phyloP scores from a whole-genome alignment of 2,113 vertebrate genomes.

The Epinephelus lanceolatus region DNA sequence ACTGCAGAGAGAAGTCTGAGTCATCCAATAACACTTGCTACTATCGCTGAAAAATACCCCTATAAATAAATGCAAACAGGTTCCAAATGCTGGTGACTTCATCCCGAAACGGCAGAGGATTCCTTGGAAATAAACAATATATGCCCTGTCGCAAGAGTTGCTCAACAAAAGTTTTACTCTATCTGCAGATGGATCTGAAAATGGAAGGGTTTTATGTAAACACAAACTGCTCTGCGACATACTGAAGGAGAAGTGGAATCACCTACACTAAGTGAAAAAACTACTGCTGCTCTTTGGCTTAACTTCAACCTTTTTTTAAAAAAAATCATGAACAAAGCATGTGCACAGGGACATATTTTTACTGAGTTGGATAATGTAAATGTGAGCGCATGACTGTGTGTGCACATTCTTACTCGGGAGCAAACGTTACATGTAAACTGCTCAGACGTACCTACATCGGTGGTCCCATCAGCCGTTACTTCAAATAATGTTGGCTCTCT shows the following conservation, averaged over 20 bases:
- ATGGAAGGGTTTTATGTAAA: neutral
- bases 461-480: too few species aligned
- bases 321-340: neutral
- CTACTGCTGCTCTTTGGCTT: neutral
- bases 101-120: neutral
- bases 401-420: too few species aligned
- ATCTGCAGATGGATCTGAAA: neutral
- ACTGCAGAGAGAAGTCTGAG: neutral
- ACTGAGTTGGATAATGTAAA: too few species aligned
- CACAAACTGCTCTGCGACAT: neutral
- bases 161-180: neutral
- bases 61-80: neutral
- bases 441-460: too few species aligned
- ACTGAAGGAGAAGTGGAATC: neutral
- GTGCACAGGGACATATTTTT: too few species aligned
- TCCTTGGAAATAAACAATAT: constrained; percentile 15
- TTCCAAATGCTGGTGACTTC: constrained; percentile 16
- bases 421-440: too few species aligned
- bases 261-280: neutral
- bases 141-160: neutral
- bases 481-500: too few species aligned
- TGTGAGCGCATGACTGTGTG: too few species aligned
- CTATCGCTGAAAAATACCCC: neutral
- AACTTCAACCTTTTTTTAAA: neutral
- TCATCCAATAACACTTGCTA: constrained; percentile 6